Percentiles rank a stretch among this genome's conserved stretches.
Evolutionary conservation across 2,113 vertebrate species (phyloP).

Genomic region (Monopterus albus): DNA sequence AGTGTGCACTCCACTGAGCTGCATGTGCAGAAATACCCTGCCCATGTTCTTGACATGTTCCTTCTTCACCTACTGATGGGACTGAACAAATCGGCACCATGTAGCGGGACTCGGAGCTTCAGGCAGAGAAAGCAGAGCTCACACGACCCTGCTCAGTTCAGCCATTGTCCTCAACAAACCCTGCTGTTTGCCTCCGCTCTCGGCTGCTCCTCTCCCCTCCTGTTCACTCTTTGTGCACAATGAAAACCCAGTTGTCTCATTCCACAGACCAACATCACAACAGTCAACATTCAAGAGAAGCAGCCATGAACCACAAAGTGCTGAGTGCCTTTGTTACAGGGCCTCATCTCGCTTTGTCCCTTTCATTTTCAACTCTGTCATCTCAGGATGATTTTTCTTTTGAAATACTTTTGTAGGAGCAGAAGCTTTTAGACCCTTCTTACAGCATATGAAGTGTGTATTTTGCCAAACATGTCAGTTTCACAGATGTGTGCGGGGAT

Average conservation of each 20-base stretch:
- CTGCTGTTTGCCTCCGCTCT: constrained; percentile 22
- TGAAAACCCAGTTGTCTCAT: constrained; percentile 63
- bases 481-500: no score
- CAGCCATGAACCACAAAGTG: constrained; percentile 15
- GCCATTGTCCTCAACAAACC: constrained; percentile 67
- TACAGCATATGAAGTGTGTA: no score
- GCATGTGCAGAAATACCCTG: no score
- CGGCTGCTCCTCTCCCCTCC: not conserved
- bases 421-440: no score
- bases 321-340: constrained; percentile 1
- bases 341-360: constrained; percentile 12
- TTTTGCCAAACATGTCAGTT: no score
- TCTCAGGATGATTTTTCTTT: no score
- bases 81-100: constrained; percentile 53
- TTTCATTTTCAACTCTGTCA: no score
- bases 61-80: constrained; percentile 22
- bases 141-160: constrained; percentile 48
- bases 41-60: no score
- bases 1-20: no score
- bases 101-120: constrained; percentile 50
- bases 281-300: constrained; percentile 42
- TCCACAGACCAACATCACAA: constrained; percentile 57
- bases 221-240: constrained; percentile 31
- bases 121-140: constrained; percentile 61
- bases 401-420: no score